A percentile compares a stretch with the other conserved stretches of the same genome.
phyloP scores from a whole-genome alignment of 2,113 vertebrate genomes.

The Salvelinus fontinalis region DNA sequence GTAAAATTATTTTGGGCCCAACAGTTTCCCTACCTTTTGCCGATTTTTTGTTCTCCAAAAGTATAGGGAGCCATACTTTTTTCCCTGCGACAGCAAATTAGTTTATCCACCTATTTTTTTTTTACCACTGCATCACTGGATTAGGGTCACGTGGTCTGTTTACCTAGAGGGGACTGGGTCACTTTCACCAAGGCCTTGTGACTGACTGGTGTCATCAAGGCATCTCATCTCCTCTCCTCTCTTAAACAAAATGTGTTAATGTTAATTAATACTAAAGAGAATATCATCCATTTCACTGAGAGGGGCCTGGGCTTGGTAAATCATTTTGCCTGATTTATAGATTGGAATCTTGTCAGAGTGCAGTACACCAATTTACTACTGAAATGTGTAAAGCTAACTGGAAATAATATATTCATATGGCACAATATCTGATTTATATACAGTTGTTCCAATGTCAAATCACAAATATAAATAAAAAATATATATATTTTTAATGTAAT shows the following conservation, averaged over 20 bases:
- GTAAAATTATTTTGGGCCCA: too few species aligned
- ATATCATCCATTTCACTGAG: too few species aligned
- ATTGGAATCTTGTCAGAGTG: conserved; percentile 2
- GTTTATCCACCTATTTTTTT: too few species aligned
- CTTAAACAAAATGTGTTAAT: too few species aligned
- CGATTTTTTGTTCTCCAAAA: too few species aligned
- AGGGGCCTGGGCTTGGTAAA: too few species aligned
- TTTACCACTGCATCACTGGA: not conserved
- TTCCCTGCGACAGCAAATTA: too few species aligned
- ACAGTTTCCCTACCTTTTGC: too few species aligned
- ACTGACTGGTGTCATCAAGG: not conserved
- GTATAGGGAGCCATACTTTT: too few species aligned
- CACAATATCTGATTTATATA: conserved; percentile 14
- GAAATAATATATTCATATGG: conserved; percentile 11
- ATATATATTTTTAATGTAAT: conserved; percentile 20
- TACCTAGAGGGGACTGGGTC: too few species aligned
- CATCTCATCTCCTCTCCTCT: too few species aligned
- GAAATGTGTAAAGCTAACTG: not conserved
- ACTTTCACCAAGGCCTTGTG: not conserved
- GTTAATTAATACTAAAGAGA: too few species aligned
- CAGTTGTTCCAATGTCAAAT: conserved; percentile 13
- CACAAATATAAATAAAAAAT: conserved; percentile 13
- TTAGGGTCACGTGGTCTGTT: not conserved
- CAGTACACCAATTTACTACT: not conserved
- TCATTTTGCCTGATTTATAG: not conserved